Conservation (phyloP, 2,113 vertebrate species). For the Dipodomys spectabilis region DNA sequence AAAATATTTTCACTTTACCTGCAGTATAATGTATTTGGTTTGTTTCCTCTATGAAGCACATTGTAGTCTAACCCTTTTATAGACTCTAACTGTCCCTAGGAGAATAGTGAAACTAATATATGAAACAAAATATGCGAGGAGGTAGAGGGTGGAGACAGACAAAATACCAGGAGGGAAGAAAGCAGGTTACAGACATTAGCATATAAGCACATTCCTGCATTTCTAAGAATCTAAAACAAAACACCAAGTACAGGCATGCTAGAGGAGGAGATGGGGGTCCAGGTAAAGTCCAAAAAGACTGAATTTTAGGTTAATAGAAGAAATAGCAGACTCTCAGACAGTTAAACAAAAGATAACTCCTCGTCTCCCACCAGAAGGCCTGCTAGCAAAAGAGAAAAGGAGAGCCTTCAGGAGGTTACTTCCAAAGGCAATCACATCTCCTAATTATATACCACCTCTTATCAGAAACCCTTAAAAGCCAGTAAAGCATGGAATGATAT, state of each 20-base stretch:
- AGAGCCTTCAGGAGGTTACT: background rate
- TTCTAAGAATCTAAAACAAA: background rate
- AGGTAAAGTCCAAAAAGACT: background rate
- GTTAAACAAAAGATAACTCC: background rate
- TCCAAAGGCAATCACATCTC: too few relatives aligned
- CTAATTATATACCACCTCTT: too few relatives aligned
- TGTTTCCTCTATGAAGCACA: conserved; percentile 3
- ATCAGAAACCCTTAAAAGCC: too few relatives aligned
- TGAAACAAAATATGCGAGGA: background rate
- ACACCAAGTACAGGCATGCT: background rate
- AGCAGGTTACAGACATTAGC: background rate
- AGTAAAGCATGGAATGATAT: too few relatives aligned
- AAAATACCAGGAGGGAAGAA: background rate
- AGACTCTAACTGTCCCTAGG: too few relatives aligned
- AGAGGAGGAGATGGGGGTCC: background rate
- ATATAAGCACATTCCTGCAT: too few relatives aligned
- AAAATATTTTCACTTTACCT: background rate
- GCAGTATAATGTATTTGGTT: background rate
- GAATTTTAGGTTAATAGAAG: background rate
- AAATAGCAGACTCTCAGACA: background rate
- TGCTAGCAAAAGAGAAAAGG: background rate
- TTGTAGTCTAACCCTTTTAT: background rate
- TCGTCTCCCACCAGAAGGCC: too few relatives aligned
- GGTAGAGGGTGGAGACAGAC: background rate
- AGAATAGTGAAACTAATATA: background rate